Evolutionary conservation across 2,888 invertebrate species (phyloP).

Genomic region (Timema podura): DNA sequence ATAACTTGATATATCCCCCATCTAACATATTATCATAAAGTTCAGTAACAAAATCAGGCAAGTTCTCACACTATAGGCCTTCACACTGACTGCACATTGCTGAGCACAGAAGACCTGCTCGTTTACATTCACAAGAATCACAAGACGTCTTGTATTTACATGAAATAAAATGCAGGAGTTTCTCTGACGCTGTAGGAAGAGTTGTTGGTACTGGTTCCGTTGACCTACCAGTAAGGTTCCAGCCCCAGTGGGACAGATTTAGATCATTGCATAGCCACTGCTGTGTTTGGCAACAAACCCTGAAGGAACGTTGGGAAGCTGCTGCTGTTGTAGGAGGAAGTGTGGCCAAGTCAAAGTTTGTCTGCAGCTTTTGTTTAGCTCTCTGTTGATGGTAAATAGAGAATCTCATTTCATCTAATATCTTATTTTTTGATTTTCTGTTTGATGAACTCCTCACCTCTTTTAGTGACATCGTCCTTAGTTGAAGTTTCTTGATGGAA

Average conservation of each 20-base stretch:
- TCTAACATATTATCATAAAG: no score
- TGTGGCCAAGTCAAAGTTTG: neutral
- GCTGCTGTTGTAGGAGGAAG: neutral
- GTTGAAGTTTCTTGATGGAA: neutral
- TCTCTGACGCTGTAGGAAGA: neutral
- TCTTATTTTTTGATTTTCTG: neutral
- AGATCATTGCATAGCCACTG: neutral
- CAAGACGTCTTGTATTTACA: neutral
- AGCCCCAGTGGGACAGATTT: neutral
- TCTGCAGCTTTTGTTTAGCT: neutral
- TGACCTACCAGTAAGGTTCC: neutral
- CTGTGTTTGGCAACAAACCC: neutral
- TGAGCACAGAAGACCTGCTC: neutral
- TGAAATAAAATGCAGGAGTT: neutral
- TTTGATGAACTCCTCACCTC: neutral
- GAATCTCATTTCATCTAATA: neutral
- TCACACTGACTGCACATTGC: conserved; percentile 4
- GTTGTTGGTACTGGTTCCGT: neutral
- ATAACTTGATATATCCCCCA: no score
- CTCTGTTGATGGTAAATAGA: neutral
- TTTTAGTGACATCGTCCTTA: neutral
- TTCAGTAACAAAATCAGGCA: neutral
- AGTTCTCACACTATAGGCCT: neutral
- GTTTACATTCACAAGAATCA: neutral
- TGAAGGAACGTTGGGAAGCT: conserved; percentile 3